Percentiles rank a stretch among this genome's conserved stretches.
Conservation (phyloP, 2,113 vertebrate species). For the Xenopus borealis region DNA sequence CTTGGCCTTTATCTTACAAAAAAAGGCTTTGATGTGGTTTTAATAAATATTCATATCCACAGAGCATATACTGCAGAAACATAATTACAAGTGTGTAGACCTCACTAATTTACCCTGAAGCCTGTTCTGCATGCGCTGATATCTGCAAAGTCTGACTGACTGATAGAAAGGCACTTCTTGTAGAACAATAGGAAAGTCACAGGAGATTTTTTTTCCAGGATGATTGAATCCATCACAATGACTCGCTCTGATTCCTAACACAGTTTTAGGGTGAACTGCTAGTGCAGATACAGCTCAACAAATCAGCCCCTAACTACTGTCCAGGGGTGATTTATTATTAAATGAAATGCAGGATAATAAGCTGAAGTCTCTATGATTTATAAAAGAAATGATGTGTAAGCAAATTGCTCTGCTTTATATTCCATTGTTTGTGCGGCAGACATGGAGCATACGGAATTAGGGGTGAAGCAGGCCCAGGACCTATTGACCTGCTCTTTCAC, state of each 20-base stretch:
- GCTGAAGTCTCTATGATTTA: not conserved
- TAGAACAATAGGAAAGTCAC: not conserved
- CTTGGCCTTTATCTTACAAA: constrained; percentile 42
- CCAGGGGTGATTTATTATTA: too few relatives aligned
- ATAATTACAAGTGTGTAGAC: constrained; percentile 34
- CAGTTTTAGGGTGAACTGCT: not conserved
- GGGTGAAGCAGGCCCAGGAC: not conserved
- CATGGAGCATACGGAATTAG: not conserved
- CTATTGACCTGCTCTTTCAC: not conserved
- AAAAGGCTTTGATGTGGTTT: constrained; percentile 34
- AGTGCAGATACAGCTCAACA: not conserved
- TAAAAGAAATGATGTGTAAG: not conserved
- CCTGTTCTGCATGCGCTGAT: constrained; percentile 37
- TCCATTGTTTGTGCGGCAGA: not conserved
- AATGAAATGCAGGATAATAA: too few relatives aligned
- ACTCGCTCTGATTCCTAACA: not conserved
- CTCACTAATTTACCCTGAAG: constrained; percentile 42
- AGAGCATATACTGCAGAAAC: constrained; percentile 44
- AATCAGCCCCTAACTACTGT: too few relatives aligned
- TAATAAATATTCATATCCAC: constrained; percentile 45
- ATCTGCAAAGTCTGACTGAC: constrained; percentile 32
- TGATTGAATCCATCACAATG: not conserved
- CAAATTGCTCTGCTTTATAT: not conserved
- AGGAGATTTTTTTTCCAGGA: not conserved
- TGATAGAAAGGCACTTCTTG: constrained; percentile 7